phyloP scores from a whole-genome alignment of 2,888 invertebrate genomes.

The Trachelus troglodyta region DNA sequence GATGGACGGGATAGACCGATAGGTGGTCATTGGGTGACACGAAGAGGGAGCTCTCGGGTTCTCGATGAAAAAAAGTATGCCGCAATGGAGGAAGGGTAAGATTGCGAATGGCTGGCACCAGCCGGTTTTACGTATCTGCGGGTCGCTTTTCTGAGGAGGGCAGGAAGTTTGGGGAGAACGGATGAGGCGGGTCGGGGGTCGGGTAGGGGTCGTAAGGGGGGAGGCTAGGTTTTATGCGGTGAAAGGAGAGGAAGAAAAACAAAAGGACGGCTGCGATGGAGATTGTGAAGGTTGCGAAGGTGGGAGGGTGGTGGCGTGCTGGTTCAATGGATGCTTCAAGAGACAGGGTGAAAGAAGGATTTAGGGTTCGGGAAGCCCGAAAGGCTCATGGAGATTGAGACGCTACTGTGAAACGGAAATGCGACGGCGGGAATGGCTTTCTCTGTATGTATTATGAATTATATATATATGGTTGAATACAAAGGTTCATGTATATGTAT shows the following conservation, averaged over 20 bases:
- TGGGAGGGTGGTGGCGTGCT: not conserved
- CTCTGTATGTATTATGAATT: not conserved
- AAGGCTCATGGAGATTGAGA: not conserved
- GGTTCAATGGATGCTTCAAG: not conserved
- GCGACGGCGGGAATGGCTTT: not conserved
- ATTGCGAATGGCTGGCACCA: not conserved
- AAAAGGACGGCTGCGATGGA: not conserved
- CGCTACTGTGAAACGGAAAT: not conserved
- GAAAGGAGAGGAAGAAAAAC: not conserved
- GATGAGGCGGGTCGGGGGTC: too few relatives aligned
- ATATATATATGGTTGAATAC: not conserved
- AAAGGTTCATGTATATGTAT: too few relatives aligned
- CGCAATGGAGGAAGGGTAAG: not conserved
- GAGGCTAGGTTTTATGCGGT: not conserved
- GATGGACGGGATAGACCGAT: not conserved
- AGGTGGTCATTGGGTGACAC: not conserved
- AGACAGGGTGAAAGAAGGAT: conserved; percentile 2
- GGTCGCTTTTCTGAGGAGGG: not conserved
- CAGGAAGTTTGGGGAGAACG: too few relatives aligned
- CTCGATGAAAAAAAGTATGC: not conserved
- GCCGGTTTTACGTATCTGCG: not conserved
- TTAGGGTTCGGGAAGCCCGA: not conserved
- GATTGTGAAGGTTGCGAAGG: not conserved
- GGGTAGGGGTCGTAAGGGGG: too few relatives aligned
- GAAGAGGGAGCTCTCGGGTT: not conserved